Percentiles rank a stretch among this genome's conserved stretches.
phyloP scores from a whole-genome alignment of 53 echinoderm and acorn worm species.

The Actinopyga echinites region DNA sequence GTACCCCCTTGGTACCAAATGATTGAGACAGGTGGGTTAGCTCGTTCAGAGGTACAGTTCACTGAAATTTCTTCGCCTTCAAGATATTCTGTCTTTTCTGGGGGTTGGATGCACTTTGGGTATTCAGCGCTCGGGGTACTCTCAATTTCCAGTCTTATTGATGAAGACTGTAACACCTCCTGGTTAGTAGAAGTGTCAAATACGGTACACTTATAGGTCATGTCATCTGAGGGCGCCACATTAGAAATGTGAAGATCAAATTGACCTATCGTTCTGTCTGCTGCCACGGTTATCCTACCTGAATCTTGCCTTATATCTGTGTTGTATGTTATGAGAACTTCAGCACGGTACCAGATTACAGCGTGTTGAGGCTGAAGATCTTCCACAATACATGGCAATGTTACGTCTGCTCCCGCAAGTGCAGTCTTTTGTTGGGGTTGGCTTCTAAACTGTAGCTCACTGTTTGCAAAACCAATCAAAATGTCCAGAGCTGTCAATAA shows the following conservation, averaged over 20 bases:
- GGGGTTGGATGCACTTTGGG: slow-evolving; percentile 65
- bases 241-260: slow-evolving; percentile 75
- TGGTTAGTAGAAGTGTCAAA: not conserved
- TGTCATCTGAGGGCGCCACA: slow-evolving; percentile 69
- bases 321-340: slow-evolving; percentile 53
- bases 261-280: slow-evolving; percentile 45
- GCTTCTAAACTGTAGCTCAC: slow-evolving; percentile 19
- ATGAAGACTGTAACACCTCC: slow-evolving; percentile 37
- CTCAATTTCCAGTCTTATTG: slow-evolving; percentile 71
- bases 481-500: too few species aligned
- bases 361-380: slow-evolving; percentile 51
- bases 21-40: slow-evolving; percentile 81
- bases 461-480: not conserved
- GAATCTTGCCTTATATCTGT: slow-evolving; percentile 18
- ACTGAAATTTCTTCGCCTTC: slow-evolving; percentile 71
- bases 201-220: slow-evolving; percentile 66
- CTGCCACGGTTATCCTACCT: not conserved
- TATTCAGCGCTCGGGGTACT: slow-evolving; percentile 66
- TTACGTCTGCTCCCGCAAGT: slow-evolving; percentile 61
- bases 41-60: slow-evolving; percentile 78
- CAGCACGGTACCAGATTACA: slow-evolving; percentile 72
- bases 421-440: slow-evolving; percentile 51
- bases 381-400: slow-evolving; percentile 66
- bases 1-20: slow-evolving; percentile 61
- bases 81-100: slow-evolving; percentile 57